Evolutionary conservation across 2,113 vertebrate genomes (phyloP).

Genomic region (Empidonax traillii): DNA sequence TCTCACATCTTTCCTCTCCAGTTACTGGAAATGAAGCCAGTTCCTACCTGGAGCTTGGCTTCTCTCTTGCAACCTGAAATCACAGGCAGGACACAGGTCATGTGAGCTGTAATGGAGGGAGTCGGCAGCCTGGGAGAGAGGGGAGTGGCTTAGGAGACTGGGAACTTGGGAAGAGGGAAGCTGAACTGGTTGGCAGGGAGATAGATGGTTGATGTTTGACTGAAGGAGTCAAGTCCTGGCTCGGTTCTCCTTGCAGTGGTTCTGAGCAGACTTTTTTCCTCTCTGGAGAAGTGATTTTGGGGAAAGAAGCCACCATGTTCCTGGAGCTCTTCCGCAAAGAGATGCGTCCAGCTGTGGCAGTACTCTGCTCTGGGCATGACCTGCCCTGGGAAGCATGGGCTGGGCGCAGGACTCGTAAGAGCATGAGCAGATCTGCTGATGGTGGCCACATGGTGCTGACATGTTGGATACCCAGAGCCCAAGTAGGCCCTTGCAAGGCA

Average conservation of each 20-base stretch:
- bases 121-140: background rate
- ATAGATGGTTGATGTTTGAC: background rate
- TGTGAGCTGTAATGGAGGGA: accelerated
- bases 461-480: background rate
- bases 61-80: background rate
- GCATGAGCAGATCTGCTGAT: background rate
- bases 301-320: background rate
- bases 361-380: background rate
- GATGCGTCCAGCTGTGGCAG: background rate
- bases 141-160: background rate
- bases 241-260: background rate
- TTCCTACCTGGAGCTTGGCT: conserved; percentile 31
- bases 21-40: background rate
- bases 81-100: background rate
- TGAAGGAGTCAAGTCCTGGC: background rate
- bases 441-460: background rate
- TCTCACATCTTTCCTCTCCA: conserved; percentile 48
- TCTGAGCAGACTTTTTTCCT: background rate
- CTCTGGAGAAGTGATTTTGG: background rate
- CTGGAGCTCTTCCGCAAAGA: background rate
- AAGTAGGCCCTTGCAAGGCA: background rate
- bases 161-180: background rate
- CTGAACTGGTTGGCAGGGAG: background rate
- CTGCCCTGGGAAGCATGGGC: background rate
- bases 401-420: background rate